Base-by-base conservation (phyloP, 2,113 vertebrate species). In the Proteles cristata region DNA sequence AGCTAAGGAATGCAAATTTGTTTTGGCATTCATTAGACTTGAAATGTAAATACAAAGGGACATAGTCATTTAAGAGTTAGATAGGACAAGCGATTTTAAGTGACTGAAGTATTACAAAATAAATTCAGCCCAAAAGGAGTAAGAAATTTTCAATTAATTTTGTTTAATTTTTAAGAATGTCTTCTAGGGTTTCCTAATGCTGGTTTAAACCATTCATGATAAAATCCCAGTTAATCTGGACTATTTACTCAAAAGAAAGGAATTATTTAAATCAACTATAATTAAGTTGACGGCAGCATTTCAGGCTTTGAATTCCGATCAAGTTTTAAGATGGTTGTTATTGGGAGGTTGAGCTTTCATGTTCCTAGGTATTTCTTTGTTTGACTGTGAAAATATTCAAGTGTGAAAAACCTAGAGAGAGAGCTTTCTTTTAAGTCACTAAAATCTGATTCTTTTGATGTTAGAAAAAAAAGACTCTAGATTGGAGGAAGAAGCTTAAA, bases 311-410 rank as follows among this genome's bases (percentile, higher is more conserved):
- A 73, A 90, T 91, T 83, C 77, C 2, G 48, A 53, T 97, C 93
- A 96, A 33, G 96, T 98, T 98, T 98, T 83, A 84, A 55, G 69
- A 82, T 91, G 48, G 58, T 80, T 82, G 12, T 50, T 97, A 95
- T 90, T 96, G 95, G 96, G 91, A 98, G 77, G 28, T 95, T 96
- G 96, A 96, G 90, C 33, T 98, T 97, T 97, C 97, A 92, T 85
- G 94, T 98, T 98, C 97, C 97, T 95, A 95, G 97, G 98, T 97
- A 98, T 98, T 97, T 97, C 98, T 98, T 98, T 98, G 97, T 98
- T 98, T 97, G 95, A 97, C 95, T 98, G 95, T 98, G 91, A 97
- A 98, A 96, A 98, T 96, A 96, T 86, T 97, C 97, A 97, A 98
- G 97, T 98, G 98, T 96, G 97, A 96, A 98, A 98, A 98, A 96